Base-by-base conservation (phyloP, 92 coral and sea anemone species). In the Porites lobata region DNA sequence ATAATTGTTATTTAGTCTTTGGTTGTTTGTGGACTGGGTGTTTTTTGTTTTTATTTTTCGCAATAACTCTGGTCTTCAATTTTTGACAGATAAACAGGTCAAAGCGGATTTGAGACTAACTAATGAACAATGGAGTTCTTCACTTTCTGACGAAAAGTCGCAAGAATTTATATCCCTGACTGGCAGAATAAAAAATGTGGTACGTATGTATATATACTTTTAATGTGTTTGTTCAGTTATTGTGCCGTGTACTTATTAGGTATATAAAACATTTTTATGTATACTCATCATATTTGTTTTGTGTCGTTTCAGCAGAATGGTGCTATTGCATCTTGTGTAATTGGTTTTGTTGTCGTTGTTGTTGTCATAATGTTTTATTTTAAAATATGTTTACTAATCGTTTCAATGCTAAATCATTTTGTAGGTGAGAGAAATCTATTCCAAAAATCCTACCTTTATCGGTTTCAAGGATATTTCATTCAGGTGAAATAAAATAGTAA, bases 71-170 rank as follows among this genome's bases (percentile, higher is more conserved):
- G 15, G 61, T 56, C 4, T 18, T 2, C 9, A 12, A 26, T 53
- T 67, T 58, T 19, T 59, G 10, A 38, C 87, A 83, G 87, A 83
- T 61, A 83, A 83, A 65, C 79, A 47, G 63, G 79, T 95, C 61
- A 81, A 88, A 65, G 94, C 86, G 38, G 96, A 93, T 77, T 58
- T 95, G 54, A 90, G 88, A 59, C 87, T 95, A 24, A 83, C 88
- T 26, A 81, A 75, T 11, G 96, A 95, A 78, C 76, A 70, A 9
- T 95, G 98, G 98, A 76, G 80, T 18, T 51, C 92, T 7, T 82
- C 75, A 38, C 84, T 95, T 19, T 69, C 63, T 12, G 81, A 95
- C 51, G 76, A 61, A 13, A 61, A 69, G 18, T 88, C 96, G 47
- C 63, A 75, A 3, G 64, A 85, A 54, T 95, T 88, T 79, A 82